These are phyloP conservation scores for Eriocheir sinensis DNA, from an alignment of 1,140 invertebrate genomes.

Conservation along the genomic window DNA sequence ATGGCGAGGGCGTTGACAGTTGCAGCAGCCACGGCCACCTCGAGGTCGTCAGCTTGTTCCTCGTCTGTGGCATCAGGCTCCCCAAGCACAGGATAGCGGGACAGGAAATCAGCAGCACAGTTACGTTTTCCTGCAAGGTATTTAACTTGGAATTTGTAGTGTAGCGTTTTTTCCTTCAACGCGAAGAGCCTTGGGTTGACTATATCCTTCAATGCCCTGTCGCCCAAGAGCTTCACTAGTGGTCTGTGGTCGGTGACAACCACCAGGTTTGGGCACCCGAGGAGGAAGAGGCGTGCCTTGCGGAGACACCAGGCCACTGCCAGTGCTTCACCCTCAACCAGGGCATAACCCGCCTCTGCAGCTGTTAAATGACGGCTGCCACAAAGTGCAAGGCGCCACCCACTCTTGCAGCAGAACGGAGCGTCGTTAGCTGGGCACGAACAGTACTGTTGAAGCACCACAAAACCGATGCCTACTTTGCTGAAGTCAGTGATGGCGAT, in stretches of 20 bases:
- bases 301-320: slow-evolving; percentile 30
- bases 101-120: not conserved
- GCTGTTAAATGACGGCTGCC: slow-evolving; percentile 19
- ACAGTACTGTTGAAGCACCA: slow-evolving; percentile 52
- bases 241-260: slow-evolving; percentile 26
- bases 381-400: slow-evolving; percentile 36
- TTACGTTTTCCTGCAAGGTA: not conserved
- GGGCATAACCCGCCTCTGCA: slow-evolving; percentile 28
- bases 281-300: not conserved
- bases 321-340: slow-evolving; percentile 50
- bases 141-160: not conserved
- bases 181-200: not conserved
- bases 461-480: slow-evolving; percentile 43
- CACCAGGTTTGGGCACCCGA: slow-evolving; percentile 42
- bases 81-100: not conserved
- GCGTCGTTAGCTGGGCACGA: not conserved
- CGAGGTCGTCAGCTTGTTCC: not conserved
- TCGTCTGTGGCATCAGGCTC: not conserved
- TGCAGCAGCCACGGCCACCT: not conserved
- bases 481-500: slow-evolving; percentile 47
- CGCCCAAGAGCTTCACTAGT: not conserved
- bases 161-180: not conserved
- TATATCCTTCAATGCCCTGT: slow-evolving; percentile 39
- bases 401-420: slow-evolving; percentile 39
- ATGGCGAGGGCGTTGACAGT: not conserved